Percentiles rank a stretch among this genome's conserved stretches.
Conservation (phyloP, 2,113 vertebrate species). For the Sturnira hondurensis region DNA sequence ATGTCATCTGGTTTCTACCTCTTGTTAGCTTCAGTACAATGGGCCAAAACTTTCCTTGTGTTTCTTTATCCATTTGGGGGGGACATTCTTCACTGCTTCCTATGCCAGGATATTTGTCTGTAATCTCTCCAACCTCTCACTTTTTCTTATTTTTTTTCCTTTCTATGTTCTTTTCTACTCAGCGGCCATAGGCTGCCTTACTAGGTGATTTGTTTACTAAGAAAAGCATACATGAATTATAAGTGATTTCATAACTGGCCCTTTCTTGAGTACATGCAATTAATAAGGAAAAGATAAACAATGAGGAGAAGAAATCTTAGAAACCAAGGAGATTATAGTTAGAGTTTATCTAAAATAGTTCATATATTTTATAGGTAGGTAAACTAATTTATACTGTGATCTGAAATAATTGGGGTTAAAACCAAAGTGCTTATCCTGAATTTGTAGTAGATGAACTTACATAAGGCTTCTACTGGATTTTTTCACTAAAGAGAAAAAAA, state of each 20-base stretch:
- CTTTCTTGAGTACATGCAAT: background rate
- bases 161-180: background rate
- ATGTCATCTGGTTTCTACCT: background rate
- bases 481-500: background rate
- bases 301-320: background rate
- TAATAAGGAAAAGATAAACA: background rate
- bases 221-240: background rate
- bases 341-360: background rate
- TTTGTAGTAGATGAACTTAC: background rate
- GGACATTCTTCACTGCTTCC: background rate
- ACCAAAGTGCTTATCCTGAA: background rate
- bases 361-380: background rate
- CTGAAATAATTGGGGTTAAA: constrained; percentile 8
- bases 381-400: background rate
- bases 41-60: too few relatives aligned
- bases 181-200: background rate
- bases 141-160: background rate
- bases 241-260: background rate
- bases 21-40: background rate
- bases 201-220: background rate
- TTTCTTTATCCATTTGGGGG: background rate
- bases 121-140: background rate
- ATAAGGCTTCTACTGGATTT: background rate
- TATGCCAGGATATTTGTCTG: background rate
- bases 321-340: background rate